Evolutionary conservation across 2,797 vertebrate genomes (phyloP).

Genomic region (Podargus strigoides): DNA sequence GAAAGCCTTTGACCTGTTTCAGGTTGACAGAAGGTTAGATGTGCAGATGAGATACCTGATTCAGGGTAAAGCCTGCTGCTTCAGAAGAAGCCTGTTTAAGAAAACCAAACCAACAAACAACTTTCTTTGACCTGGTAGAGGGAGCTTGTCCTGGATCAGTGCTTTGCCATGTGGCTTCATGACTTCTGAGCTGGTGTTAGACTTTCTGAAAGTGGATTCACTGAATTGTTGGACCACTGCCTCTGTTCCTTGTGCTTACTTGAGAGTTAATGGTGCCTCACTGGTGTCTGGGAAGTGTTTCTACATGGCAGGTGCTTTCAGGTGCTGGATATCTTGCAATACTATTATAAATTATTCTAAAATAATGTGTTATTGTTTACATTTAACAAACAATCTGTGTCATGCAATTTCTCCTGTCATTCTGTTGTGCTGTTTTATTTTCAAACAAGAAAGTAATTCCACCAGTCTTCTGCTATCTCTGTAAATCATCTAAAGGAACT

Average conservation of each 20-base stretch:
- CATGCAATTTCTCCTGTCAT: not conserved
- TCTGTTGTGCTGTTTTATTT: not conserved
- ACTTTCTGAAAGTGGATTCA: not conserved
- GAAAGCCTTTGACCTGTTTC: not conserved
- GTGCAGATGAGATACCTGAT: not conserved
- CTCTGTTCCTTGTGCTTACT: not conserved
- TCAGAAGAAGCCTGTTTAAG: not conserved
- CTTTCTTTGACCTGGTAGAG: not conserved
- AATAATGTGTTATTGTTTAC: not conserved
- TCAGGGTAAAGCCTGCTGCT: not conserved
- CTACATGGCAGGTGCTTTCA: not conserved
- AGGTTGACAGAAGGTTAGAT: not conserved
- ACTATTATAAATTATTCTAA: not conserved
- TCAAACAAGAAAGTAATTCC: not conserved
- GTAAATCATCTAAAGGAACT: not conserved
- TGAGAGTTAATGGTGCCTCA: accelerated
- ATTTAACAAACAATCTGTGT: not conserved
- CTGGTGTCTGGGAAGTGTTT: not conserved
- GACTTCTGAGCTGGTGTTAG: not conserved
- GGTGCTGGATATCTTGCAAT: not conserved
- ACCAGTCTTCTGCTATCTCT: not conserved
- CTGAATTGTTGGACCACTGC: not conserved
- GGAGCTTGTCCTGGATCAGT: not conserved
- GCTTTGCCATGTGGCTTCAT: not conserved
- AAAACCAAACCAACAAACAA: too few relatives aligned